Evolutionary conservation across 2,797 vertebrate species (phyloP).

Genomic region (Petrocephalus sullivani): DNA sequence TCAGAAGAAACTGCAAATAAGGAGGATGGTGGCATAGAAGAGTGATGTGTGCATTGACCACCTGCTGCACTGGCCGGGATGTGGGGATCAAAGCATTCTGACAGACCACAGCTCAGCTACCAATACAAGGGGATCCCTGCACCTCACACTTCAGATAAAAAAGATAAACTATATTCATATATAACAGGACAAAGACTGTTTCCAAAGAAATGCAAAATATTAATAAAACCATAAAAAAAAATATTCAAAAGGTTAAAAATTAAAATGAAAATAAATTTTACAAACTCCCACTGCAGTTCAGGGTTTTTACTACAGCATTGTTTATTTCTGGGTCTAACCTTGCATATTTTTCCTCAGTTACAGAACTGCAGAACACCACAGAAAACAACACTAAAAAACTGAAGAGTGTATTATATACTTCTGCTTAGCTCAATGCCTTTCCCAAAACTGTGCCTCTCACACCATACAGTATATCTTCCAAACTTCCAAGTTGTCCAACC

Average conservation of each 20-base stretch:
- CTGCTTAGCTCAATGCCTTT: background rate
- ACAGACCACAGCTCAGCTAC: background rate
- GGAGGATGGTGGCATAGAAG: background rate
- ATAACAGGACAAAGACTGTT: background rate
- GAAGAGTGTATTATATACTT: background rate
- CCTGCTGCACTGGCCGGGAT: background rate
- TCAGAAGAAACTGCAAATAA: background rate
- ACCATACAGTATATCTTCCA: background rate
- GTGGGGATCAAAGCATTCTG: background rate
- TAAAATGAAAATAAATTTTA: background rate
- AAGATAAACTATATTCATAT: background rate
- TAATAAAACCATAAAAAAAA: background rate
- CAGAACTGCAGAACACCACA: background rate
- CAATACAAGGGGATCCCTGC: background rate
- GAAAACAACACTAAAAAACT: background rate
- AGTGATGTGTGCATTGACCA: background rate
- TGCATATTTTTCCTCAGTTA: background rate
- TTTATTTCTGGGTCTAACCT: background rate
- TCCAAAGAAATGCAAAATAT: background rate
- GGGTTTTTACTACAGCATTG: background rate
- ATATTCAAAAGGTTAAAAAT: background rate
- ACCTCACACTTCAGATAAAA: background rate
- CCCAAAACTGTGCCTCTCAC: background rate
- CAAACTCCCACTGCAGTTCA: background rate
- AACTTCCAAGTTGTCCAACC: background rate